These are phyloP conservation scores for Acrocephalus arundinaceus DNA, from an alignment of 2,113 vertebrate genomes.

Conservation along the genomic window DNA sequence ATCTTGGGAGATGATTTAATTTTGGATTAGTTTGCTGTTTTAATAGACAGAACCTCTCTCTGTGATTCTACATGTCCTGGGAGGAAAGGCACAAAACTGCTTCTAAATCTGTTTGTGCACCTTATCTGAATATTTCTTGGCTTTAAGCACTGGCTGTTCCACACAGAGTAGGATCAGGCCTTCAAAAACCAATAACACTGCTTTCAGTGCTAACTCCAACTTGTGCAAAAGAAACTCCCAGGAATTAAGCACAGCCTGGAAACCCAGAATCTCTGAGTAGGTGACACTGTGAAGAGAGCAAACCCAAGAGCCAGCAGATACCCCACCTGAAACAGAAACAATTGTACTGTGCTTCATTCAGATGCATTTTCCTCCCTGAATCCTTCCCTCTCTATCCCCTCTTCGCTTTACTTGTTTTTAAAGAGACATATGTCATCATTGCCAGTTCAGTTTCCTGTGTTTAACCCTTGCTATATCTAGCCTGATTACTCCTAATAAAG, in stretches of 20 bases:
- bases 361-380: not conserved
- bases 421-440: conserved; percentile 69
- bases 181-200: not conserved
- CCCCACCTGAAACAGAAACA: conserved; percentile 53
- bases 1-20: not conserved
- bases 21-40: not conserved
- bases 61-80: not conserved
- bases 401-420: not conserved
- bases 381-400: not conserved
- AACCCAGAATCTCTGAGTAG: not conserved
- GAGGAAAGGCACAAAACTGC: not conserved
- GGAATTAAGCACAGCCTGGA: not conserved
- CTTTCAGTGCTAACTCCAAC: not conserved
- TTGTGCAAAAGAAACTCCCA: not conserved
- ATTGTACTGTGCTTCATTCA: conserved; percentile 27
- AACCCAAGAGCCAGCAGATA: conserved; percentile 24
- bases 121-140: not conserved
- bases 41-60: not conserved
- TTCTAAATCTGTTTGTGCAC: not conserved
- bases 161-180: not conserved
- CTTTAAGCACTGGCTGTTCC: fast-evolving
- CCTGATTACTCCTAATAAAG: conserved; percentile 78
- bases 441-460: conserved; percentile 73
- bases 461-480: conserved; percentile 77
- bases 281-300: not conserved